Conservation (phyloP, 2,797 vertebrate genomes). For the Chloroceryle amazona region DNA sequence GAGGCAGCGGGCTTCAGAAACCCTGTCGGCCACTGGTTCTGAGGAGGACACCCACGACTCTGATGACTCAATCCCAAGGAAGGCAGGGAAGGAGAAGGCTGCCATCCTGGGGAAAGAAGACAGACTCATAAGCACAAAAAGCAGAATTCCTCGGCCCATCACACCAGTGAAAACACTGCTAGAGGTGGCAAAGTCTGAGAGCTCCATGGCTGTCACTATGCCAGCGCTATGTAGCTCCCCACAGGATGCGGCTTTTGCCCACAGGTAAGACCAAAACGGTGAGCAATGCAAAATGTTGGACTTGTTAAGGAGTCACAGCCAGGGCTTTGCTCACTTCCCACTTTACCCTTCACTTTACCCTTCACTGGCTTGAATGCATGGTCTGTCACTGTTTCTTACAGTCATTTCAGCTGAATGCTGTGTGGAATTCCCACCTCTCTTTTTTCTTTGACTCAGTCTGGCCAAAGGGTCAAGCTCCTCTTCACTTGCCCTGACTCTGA, state of each 20-base stretch:
- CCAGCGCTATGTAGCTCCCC: constrained; percentile 51
- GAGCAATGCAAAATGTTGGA: not conserved
- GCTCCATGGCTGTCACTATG: rapidly evolving
- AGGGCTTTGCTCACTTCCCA: not conserved
- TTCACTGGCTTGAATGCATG: not conserved
- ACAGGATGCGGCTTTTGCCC: constrained; percentile 74
- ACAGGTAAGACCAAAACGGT: constrained; percentile 81
- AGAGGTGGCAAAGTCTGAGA: constrained; percentile 13
- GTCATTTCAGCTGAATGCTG: not conserved
- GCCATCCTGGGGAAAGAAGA: constrained; percentile 57
- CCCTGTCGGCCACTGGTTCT: constrained; percentile 89
- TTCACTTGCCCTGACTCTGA: not conserved
- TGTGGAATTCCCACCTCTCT: not conserved
- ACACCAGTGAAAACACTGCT: constrained; percentile 58
- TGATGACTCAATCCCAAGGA: constrained; percentile 83
- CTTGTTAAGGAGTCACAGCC: not conserved
- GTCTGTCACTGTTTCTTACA: not conserved
- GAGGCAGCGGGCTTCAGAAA: constrained; percentile 87
- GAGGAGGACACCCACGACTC: constrained; percentile 93
- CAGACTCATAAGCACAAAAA: constrained; percentile 77
- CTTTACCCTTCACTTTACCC: not conserved
- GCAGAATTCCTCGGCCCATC: constrained; percentile 90
- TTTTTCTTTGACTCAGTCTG: not conserved
- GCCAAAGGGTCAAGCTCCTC: not conserved
- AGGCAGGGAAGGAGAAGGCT: constrained; percentile 51